Conservation (phyloP, 2,888 invertebrate genomes). For the Chironomus riparius region DNA sequence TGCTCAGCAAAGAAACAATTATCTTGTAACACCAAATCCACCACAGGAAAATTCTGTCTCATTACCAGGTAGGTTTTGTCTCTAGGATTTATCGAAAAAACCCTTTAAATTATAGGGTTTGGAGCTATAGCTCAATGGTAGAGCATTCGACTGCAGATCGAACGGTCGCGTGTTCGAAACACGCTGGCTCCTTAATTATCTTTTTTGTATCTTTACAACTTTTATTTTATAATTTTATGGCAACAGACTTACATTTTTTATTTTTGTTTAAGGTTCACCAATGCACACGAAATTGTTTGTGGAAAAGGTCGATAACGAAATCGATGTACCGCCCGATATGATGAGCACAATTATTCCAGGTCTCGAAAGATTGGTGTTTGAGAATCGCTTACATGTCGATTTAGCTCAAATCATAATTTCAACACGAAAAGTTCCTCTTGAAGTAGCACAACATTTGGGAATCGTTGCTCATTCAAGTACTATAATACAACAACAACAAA, state of each 20-base stretch:
- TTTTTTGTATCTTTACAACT: conserved; percentile 5
- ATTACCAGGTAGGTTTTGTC: conserved; percentile 39
- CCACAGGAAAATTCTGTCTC: conserved; percentile 43
- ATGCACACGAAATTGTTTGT: conserved; percentile 45
- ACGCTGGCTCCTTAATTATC: neutral
- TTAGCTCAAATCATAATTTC: conserved; percentile 43
- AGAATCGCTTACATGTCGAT: conserved; percentile 41
- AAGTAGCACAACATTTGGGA: conserved; percentile 47
- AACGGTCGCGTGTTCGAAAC: conserved; percentile 24
- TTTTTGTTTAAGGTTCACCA: conserved; percentile 48
- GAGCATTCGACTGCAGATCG: conserved; percentile 28
- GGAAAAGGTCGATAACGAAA: conserved; percentile 33
- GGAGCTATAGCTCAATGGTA: conserved; percentile 20
- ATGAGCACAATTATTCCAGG: conserved; percentile 44
- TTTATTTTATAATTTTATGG: too few relatives aligned
- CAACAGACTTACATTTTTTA: neutral
- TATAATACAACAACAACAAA: conserved; percentile 39
- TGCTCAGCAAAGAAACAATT: conserved; percentile 38
- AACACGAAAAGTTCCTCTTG: conserved; percentile 44
- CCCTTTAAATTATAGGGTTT: neutral
- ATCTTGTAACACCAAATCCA: conserved; percentile 42
- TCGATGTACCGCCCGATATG: conserved; percentile 44
- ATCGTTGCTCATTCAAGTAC: conserved; percentile 46
- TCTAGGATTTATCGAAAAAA: too few relatives aligned
- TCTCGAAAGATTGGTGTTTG: conserved; percentile 42